These are phyloP conservation scores for Melanostoma mellinum DNA, from an alignment of 2,888 invertebrate genomes.

Conservation along the genomic window DNA sequence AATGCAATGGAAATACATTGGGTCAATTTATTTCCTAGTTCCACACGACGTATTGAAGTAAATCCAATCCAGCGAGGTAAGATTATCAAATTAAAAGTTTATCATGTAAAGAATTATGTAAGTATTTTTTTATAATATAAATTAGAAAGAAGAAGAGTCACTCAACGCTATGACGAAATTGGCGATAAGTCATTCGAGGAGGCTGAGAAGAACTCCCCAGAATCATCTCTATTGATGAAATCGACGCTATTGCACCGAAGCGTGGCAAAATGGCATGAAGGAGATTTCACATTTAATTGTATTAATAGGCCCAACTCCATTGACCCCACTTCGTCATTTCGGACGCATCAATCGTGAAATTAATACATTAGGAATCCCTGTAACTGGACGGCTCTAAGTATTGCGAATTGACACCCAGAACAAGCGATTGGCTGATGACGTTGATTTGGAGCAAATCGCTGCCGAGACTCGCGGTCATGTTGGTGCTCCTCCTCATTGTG, in stretches of 20 bases:
- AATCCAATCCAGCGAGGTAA: slow-evolving; percentile 97
- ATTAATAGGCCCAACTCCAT: slow-evolving; percentile 99
- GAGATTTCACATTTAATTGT: slow-evolving; percentile 98
- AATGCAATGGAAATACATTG: too few relatives aligned
- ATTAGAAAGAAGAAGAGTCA: slow-evolving; percentile 98
- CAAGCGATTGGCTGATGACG: slow-evolving; percentile 99
- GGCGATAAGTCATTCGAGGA: slow-evolving; percentile 99
- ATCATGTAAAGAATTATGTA: background rate
- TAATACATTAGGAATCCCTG: slow-evolving; percentile 99
- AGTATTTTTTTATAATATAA: slow-evolving; percentile 52
- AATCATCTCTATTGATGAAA: slow-evolving; percentile 99
- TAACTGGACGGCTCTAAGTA: slow-evolving; percentile 98
- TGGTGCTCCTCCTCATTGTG: slow-evolving; percentile 99
- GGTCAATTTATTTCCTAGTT: too few relatives aligned
- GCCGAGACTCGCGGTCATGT: slow-evolving; percentile 99
- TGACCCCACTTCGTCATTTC: slow-evolving; percentile 97
- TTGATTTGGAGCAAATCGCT: slow-evolving; percentile 98
- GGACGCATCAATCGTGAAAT: slow-evolving; percentile 99
- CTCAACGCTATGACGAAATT: slow-evolving; percentile 99
- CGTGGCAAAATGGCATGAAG: slow-evolving; percentile 99
- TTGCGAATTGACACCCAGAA: slow-evolving; percentile 99
- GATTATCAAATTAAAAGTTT: slow-evolving; percentile 66
- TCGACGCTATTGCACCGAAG: slow-evolving; percentile 99
- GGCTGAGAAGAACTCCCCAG: slow-evolving; percentile 99
- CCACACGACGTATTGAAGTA: too few relatives aligned